Evolutionary conservation across 2,113 vertebrate species (phyloP).

Genomic region (Sturnus vulgaris): DNA sequence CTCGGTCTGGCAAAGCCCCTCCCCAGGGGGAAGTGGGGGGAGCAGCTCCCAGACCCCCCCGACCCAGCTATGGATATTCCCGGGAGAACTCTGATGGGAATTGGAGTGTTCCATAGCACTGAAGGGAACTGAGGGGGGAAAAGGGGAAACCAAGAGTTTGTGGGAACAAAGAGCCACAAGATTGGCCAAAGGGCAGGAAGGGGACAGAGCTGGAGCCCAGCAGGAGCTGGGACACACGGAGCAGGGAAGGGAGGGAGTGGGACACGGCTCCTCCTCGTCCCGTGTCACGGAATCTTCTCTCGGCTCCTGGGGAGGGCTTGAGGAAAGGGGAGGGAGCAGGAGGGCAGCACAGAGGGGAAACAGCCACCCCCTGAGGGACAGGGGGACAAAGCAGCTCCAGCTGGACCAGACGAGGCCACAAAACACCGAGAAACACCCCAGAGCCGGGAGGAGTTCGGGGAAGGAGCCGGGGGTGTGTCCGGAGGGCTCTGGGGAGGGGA

Average conservation of each 20-base stretch:
- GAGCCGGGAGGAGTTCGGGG: accelerated
- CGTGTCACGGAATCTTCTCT: no score
- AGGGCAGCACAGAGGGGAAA: not conserved
- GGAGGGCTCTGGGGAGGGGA: not conserved
- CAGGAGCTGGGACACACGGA: not conserved
- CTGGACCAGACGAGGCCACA: not conserved
- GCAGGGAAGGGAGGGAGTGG: not conserved
- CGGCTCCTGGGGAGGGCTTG: no score
- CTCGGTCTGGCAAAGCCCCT: accelerated
- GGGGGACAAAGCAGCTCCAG: not conserved
- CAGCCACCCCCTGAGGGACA: not conserved
- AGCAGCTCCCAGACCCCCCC: not conserved
- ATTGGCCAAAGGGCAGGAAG: accelerated
- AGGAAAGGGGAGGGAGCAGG: no score
- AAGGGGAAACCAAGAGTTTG: accelerated
- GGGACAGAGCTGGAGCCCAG: accelerated
- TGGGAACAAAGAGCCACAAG: not conserved
- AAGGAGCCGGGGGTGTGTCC: not conserved
- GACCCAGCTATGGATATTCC: accelerated
- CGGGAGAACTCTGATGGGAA: accelerated
- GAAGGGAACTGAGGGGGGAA: no score
- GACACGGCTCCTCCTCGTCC: no score
- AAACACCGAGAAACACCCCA: accelerated
- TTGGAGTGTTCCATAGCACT: accelerated
- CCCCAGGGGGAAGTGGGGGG: accelerated